Conservation (phyloP, 2,888 invertebrate genomes). For the Lamproptera curius region DNA sequence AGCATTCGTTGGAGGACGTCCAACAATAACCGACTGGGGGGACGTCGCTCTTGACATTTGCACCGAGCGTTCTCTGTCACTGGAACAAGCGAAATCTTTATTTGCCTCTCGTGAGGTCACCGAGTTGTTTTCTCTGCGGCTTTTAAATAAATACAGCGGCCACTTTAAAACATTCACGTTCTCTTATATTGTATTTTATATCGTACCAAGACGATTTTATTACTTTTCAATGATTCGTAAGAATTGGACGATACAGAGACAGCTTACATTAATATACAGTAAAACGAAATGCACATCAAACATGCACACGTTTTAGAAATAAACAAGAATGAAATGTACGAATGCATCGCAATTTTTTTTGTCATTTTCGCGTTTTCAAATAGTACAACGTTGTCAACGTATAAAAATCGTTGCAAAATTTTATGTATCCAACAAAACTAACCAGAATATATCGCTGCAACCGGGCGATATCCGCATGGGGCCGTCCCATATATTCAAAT, state of each 20-base stretch:
- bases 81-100: slow-evolving; percentile 34
- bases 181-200: too few relatives aligned
- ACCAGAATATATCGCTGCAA: slow-evolving; percentile 91
- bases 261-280: too few relatives aligned
- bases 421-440: slow-evolving; percentile 50
- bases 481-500: slow-evolving; percentile 93
- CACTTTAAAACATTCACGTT: too few relatives aligned
- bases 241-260: too few relatives aligned
- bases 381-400: too few relatives aligned
- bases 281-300: too few relatives aligned
- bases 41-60: slow-evolving; percentile 73
- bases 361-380: too few relatives aligned
- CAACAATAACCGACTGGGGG: slow-evolving; percentile 67
- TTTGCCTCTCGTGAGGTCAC: slow-evolving; percentile 5
- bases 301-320: too few relatives aligned
- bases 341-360: too few relatives aligned
- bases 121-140: neutral
- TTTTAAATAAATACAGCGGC: neutral
- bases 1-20: slow-evolving; percentile 83
- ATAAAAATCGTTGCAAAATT: slow-evolving; percentile 24
- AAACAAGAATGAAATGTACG: too few relatives aligned
- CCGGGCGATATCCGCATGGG: slow-evolving; percentile 85
- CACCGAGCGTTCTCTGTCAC: slow-evolving; percentile 69
- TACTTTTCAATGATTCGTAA: too few relatives aligned
- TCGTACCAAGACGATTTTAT: too few relatives aligned